Evolutionary conservation across 2,113 vertebrate genomes (phyloP).

Genomic region (Buteo buteo): DNA sequence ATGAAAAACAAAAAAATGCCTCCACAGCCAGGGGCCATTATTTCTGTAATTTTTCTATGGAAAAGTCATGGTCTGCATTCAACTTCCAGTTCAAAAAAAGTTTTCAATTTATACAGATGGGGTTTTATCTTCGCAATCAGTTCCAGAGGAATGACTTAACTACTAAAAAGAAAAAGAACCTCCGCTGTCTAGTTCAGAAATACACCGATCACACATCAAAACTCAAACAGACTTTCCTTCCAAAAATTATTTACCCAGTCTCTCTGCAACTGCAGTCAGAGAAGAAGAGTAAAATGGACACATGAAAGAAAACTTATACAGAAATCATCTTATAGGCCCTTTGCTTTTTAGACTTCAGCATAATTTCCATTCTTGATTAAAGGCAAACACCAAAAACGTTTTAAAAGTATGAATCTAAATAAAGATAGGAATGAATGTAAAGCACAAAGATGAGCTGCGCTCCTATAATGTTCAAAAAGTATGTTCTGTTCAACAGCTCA

Average conservation of each 20-base stretch:
- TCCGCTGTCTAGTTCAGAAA: constrained; percentile 23
- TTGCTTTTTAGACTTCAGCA: neutral
- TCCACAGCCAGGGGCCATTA: constrained; percentile 44
- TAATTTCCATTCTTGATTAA: neutral
- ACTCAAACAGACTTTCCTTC: constrained; percentile 6
- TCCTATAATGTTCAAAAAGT: neutral
- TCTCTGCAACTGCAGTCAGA: neutral
- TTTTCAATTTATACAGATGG: constrained; percentile 62
- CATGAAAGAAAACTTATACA: neutral
- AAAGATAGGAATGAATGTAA: constrained; percentile 12
- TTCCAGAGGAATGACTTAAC: constrained; percentile 51
- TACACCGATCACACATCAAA: constrained; percentile 9
- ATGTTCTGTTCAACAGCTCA: neutral
- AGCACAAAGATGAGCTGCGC: neutral
- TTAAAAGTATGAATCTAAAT: neutral
- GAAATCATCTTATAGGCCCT: neutral
- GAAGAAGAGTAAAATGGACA: constrained; percentile 16
- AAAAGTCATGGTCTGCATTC: constrained; percentile 62
- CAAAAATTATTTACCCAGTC: constrained; percentile 35
- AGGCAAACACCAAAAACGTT: neutral
- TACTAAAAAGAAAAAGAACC: neutral
- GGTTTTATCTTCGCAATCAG: constrained; percentile 49
- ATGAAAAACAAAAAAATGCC: constrained; percentile 61
- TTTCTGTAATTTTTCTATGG: constrained; percentile 59
- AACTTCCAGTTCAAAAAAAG: constrained; percentile 60